Evolutionary conservation across 2,113 vertebrate genomes (phyloP).

Genomic region (Herpailurus yagouaroundi): DNA sequence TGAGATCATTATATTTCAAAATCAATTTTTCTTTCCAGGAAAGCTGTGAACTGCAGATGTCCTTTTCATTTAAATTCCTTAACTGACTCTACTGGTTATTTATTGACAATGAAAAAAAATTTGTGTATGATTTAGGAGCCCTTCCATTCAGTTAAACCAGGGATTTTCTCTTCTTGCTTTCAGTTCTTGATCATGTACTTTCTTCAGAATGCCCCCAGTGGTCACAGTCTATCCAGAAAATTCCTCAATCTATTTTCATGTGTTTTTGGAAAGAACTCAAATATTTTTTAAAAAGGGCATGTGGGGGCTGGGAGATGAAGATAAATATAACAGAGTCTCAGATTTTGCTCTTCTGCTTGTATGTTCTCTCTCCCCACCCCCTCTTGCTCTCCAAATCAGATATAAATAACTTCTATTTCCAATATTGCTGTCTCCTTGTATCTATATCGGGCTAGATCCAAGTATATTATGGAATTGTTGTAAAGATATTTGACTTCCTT

Average conservation of each 20-base stretch:
- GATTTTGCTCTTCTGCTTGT: constrained; percentile 11
- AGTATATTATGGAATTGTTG: background rate
- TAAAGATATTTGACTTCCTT: background rate
- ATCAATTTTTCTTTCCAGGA: background rate
- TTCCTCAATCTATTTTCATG: constrained; percentile 36
- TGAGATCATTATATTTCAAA: constrained; percentile 32
- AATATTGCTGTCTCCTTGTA: background rate
- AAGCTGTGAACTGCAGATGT: background rate
- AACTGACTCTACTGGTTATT: background rate
- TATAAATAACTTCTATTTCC: background rate
- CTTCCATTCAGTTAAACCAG: constrained; percentile 41
- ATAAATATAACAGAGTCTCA: constrained; percentile 3
- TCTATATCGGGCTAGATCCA: background rate
- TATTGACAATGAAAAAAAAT: constrained; percentile 35
- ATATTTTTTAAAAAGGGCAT: constrained; percentile 1
- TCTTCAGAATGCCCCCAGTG: background rate
- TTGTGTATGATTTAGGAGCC: constrained; percentile 11
- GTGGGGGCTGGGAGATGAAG: background rate
- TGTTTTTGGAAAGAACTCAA: constrained; percentile 62
- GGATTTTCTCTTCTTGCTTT: constrained; percentile 11
- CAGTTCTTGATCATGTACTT: background rate
- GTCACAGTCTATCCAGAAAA: constrained; percentile 15
- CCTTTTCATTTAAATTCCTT: constrained; percentile 32
- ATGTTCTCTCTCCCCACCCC: background rate
- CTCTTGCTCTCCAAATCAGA: background rate